phyloP scores from a whole-genome alignment of 2,113 vertebrate genomes.

The Pontoporia blainvillei region DNA sequence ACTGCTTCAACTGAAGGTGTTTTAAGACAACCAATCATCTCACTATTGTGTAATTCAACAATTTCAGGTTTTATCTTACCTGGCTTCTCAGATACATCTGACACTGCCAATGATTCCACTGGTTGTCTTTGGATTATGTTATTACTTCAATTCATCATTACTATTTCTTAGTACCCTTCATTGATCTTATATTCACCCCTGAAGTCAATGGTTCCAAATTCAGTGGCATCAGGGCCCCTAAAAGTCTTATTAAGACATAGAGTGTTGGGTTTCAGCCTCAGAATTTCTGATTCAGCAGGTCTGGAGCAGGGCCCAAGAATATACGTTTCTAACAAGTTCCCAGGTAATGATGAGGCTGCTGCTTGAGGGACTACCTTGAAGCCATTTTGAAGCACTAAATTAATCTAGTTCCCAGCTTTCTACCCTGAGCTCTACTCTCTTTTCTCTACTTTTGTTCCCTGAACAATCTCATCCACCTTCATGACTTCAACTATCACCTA shows the following conservation, averaged over 20 bases:
- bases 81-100: background rate
- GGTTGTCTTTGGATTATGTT: background rate
- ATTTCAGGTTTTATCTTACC: background rate
- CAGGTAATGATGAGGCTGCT: background rate
- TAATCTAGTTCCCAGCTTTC: background rate
- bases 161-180: background rate
- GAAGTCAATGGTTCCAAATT: conserved; percentile 3
- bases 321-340: background rate
- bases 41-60: background rate
- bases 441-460: background rate
- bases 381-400: background rate
- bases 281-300: background rate
- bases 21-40: background rate
- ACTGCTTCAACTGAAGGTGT: background rate
- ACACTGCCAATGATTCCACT: background rate
- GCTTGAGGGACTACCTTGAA: background rate
- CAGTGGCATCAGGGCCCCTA: background rate
- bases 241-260: background rate
- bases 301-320: background rate
- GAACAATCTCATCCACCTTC: background rate
- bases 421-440: background rate
- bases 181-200: background rate
- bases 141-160: background rate
- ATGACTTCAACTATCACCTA: background rate
- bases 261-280: background rate